Conservation (phyloP, 1,140 invertebrate species). For the Pectinophora gossypiella region DNA sequence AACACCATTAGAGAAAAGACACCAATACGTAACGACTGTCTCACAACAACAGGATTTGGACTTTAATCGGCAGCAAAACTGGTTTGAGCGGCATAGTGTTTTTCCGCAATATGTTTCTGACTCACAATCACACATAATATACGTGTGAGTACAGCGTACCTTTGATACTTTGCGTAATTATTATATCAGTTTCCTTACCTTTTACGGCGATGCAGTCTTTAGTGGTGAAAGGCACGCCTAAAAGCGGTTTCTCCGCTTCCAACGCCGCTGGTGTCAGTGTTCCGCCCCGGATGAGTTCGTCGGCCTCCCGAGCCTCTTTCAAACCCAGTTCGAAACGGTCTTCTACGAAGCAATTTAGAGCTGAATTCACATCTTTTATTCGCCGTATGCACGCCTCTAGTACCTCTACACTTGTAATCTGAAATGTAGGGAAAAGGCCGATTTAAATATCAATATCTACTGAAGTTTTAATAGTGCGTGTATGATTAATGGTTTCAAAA, state of each 20-base stretch:
- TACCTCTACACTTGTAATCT: slow-evolving; percentile 87
- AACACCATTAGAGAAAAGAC: too few relatives aligned
- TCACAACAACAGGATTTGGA: too few relatives aligned
- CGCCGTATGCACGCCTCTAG: slow-evolving; percentile 87
- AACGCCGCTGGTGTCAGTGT: slow-evolving; percentile 75
- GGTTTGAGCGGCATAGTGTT: too few relatives aligned
- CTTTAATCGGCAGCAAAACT: too few relatives aligned
- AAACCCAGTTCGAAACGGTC: slow-evolving; percentile 85
- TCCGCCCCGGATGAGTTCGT: slow-evolving; percentile 80
- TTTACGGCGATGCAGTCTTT: slow-evolving; percentile 85
- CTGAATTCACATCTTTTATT: slow-evolving; percentile 87
- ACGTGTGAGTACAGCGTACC: too few relatives aligned
- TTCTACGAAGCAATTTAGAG: slow-evolving; percentile 89
- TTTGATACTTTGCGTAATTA: too few relatives aligned
- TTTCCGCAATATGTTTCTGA: too few relatives aligned
- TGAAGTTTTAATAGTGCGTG: too few relatives aligned
- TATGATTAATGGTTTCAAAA: too few relatives aligned
- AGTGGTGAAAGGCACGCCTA: slow-evolving; percentile 91
- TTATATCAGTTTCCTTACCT: slow-evolving; percentile 74
- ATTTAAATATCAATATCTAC: too few relatives aligned
- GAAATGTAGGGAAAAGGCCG: slow-evolving; percentile 34
- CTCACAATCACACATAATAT: too few relatives aligned
- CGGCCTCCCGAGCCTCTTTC: slow-evolving; percentile 83
- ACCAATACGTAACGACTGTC: too few relatives aligned
- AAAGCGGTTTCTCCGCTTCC: slow-evolving; percentile 82